Evolutionary conservation across 2,888 invertebrate species (phyloP), one percentile per base, ranked within the genome.

Genomic region (Atrina japonica): DNA sequence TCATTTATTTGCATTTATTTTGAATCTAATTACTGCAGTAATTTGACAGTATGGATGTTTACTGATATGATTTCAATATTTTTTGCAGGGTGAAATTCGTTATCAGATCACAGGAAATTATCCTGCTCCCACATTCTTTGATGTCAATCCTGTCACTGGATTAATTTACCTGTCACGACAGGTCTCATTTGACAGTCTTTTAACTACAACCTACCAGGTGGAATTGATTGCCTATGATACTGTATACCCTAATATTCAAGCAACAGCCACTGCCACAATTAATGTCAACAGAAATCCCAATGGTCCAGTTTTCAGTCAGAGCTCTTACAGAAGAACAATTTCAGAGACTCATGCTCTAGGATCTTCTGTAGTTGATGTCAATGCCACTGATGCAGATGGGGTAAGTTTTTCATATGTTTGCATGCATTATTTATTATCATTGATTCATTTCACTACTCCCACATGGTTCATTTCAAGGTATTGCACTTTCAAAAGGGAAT

Each of bases 211-310:
- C 5, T 88, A 88, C 70, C 67, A 35, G 43, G 77, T 88, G 40
- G 66, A 61, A 21, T 66, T 77, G 1, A 66, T 78, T n/a, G 84
- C 82, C 6, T 86, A 79, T 58, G 88, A 88, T 72, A 74, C 75
- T 2, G 80, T 76, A 9, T 86, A 86, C 59, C 86, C 88, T 3
- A 70, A 56, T 30, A 71, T 73, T 21, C 59, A 41, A 30, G 84
- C 77, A 23, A 81, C 77, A 25, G 78, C 83, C 2, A 85, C 83
- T n/a, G 82, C 86, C 23, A 83, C 80, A 21, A 80, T 88, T 29
- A 80, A 71, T 41, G 84, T 88, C 21, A 84, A 85, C 74, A 78
- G 86, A n/a, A 88, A 88, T 65, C 83, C 86, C 14, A 83, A 82
- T 63, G 60, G 74, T 14, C 88, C 88, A 11, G 52, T 64, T 21